Evolutionary conservation across 1,140 invertebrate species (phyloP).

Genomic region (Dreissena rostriformis): DNA sequence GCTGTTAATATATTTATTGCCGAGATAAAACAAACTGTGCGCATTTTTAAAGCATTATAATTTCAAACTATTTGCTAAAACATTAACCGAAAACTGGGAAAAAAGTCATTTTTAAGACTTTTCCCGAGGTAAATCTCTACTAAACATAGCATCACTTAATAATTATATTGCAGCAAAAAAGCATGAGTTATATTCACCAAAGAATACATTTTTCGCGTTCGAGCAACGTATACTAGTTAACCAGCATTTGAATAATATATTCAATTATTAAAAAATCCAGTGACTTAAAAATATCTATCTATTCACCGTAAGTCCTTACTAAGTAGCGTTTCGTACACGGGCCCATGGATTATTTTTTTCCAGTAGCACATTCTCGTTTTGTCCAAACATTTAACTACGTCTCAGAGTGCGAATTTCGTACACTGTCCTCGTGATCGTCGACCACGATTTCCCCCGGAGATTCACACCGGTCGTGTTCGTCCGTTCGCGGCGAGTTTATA

Average conservation of each 20-base stretch:
- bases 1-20: too few species aligned
- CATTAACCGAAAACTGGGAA: too few species aligned
- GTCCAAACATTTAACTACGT: neutral
- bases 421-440: constrained; percentile 35
- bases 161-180: too few species aligned
- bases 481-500: constrained; percentile 12
- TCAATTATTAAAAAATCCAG: neutral
- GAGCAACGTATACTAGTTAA: neutral
- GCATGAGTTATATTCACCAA: too few species aligned
- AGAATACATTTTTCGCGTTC: too few species aligned
- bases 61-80: too few species aligned
- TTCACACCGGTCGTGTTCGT: constrained; percentile 17
- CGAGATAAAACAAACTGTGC: too few species aligned
- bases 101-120: too few species aligned
- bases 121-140: too few species aligned
- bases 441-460: constrained; percentile 38
- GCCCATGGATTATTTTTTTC: neutral
- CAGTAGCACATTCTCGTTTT: neutral
- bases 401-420: constrained; percentile 3
- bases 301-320: neutral
- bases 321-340: neutral
- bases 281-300: neutral
- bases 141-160: too few species aligned
- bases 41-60: too few species aligned
- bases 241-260: neutral